A percentile compares a stretch with the other conserved stretches of the same genome.
Conservation (phyloP, 2,113 vertebrate species). For the Meleagris gallopavo region DNA sequence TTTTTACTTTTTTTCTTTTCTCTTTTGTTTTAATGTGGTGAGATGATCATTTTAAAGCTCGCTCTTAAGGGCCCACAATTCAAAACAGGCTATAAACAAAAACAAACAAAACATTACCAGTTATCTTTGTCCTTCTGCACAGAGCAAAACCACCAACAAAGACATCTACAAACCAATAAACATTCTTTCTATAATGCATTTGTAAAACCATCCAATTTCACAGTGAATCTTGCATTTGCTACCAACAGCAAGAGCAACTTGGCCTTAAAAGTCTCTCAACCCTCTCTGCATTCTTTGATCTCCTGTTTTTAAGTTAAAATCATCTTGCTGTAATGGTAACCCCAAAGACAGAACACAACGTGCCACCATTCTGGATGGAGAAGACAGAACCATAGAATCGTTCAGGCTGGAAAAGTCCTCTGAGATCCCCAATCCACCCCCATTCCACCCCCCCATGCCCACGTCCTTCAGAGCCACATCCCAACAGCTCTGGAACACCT, state of each 20-base stretch:
- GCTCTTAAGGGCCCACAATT: neutral
- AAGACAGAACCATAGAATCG: neutral
- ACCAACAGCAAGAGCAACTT: neutral
- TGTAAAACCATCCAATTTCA: neutral
- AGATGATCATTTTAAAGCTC: neutral
- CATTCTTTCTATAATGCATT: fast-evolving
- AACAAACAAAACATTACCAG: neutral
- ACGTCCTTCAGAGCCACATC: no score
- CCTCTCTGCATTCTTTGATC: neutral
- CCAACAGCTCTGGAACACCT: no score
- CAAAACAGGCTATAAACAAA: neutral
- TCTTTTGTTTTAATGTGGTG: constrained; percentile 1
- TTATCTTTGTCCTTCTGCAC: neutral
- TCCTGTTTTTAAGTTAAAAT: neutral
- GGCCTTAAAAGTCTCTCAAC: neutral
- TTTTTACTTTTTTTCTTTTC: neutral
- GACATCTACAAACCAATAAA: neutral
- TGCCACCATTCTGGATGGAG: neutral
- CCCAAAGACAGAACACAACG: fast-evolving
- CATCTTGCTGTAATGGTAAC: neutral
- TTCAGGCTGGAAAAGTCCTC: no score
- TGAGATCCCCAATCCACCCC: no score
- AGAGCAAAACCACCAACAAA: neutral
- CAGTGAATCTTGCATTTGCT: neutral
- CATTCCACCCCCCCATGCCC: no score